phyloP scores from a whole-genome alignment of 2,888 invertebrate species.

The Tachina fera region DNA sequence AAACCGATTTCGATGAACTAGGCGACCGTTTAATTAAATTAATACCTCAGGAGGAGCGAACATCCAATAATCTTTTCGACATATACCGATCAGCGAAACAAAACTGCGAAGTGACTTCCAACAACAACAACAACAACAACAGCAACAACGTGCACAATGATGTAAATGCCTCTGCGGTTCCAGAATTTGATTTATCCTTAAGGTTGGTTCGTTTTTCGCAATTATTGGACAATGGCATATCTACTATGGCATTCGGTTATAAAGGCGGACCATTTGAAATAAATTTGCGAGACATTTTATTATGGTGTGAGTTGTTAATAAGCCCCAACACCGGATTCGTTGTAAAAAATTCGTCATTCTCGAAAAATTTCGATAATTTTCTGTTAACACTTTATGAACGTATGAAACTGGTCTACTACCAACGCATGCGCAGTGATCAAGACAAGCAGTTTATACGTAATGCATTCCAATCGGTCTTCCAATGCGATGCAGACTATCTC shows the following conservation, averaged over 20 bases:
- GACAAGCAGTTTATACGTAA: constrained; percentile 89
- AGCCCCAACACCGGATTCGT: constrained; percentile 79
- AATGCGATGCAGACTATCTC: constrained; percentile 80
- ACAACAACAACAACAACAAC: background rate
- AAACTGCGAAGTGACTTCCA: background rate
- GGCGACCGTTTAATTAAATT: constrained; percentile 73
- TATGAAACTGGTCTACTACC: constrained; percentile 91
- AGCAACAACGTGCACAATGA: background rate
- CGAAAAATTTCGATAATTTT: constrained; percentile 75
- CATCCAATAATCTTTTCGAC: constrained; percentile 74
- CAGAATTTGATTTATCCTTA: constrained; percentile 85
- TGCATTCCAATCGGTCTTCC: constrained; percentile 84
- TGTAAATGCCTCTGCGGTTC: background rate
- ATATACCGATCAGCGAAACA: constrained; percentile 54
- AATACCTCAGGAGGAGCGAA: constrained; percentile 61
- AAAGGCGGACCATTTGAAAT: constrained; percentile 97
- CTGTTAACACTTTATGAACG: constrained; percentile 81
- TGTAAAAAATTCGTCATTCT: constrained; percentile 69
- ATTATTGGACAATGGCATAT: constrained; percentile 86
- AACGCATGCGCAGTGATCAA: constrained; percentile 91
- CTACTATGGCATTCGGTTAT: constrained; percentile 88
- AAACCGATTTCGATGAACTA: constrained; percentile 76
- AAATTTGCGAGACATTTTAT: constrained; percentile 96
- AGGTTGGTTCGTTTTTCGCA: constrained; percentile 92
- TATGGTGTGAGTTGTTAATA: constrained; percentile 93